phyloP scores from a whole-genome alignment of 2,113 vertebrate species.

The Antechinus stuartii region DNA sequence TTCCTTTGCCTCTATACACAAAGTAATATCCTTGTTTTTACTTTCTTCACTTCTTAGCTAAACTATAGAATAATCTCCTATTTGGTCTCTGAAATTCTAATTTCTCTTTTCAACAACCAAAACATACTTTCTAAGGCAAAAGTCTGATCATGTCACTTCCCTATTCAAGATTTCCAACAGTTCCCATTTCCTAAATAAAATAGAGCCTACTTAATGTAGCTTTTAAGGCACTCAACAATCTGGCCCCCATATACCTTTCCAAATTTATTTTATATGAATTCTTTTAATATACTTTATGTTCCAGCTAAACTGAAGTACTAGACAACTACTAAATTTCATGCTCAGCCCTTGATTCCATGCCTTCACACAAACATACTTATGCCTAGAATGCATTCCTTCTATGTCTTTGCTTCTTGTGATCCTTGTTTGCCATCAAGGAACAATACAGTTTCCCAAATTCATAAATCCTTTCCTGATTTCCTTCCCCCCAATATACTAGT shows the following conservation, averaged over 20 bases:
- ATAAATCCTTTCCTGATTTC: background rate
- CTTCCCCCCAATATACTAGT: background rate
- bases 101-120: background rate
- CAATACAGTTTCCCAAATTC: background rate
- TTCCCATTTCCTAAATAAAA: background rate
- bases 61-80: background rate
- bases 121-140: background rate
- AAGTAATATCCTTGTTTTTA: background rate
- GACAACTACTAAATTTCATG: background rate
- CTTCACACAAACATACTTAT: background rate
- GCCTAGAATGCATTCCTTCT: background rate
- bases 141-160: background rate
- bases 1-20: background rate
- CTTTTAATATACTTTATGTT: background rate
- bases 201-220: background rate
- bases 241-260: background rate
- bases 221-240: background rate
- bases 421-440: background rate
- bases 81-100: background rate
- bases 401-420: background rate
- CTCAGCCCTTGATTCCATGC: background rate
- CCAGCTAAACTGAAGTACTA: background rate
- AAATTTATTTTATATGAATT: background rate
- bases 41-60: background rate
- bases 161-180: background rate